A percentile compares a stretch with the other conserved stretches of the same genome.
Conservation (phyloP, 2,113 vertebrate genomes). For the Tiliqua scincoides region DNA sequence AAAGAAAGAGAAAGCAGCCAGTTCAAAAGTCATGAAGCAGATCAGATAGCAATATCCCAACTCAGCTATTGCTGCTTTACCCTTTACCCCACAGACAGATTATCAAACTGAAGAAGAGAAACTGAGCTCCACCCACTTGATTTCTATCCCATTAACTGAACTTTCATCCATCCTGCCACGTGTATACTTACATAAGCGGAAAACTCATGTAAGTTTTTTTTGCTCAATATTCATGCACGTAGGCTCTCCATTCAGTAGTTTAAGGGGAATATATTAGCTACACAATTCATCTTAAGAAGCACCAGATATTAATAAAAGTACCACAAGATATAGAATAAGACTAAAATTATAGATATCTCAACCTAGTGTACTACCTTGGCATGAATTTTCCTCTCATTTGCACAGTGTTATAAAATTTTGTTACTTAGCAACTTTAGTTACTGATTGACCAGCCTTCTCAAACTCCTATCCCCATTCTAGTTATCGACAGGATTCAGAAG, state of each 20-base stretch:
- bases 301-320: not conserved
- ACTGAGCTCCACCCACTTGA: not conserved
- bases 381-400: not conserved
- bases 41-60: not conserved
- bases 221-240: not conserved
- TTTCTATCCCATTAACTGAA: not conserved
- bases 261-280: not conserved
- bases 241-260: not conserved
- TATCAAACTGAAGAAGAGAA: not conserved
- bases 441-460: not conserved
- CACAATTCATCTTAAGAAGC: not conserved
- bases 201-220: too few species aligned
- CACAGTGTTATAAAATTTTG: not conserved
- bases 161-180: not conserved
- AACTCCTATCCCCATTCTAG: not conserved
- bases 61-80: not conserved
- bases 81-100: not conserved
- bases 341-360: not conserved
- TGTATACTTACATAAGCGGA: not conserved
- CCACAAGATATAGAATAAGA: not conserved
- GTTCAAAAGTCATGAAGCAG: not conserved
- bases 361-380: too few species aligned
- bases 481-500: not conserved
- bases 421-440: not conserved
- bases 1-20: not conserved